phyloP scores from a whole-genome alignment of 2,113 vertebrate genomes.

The Tretioscincus oriximinensis region DNA sequence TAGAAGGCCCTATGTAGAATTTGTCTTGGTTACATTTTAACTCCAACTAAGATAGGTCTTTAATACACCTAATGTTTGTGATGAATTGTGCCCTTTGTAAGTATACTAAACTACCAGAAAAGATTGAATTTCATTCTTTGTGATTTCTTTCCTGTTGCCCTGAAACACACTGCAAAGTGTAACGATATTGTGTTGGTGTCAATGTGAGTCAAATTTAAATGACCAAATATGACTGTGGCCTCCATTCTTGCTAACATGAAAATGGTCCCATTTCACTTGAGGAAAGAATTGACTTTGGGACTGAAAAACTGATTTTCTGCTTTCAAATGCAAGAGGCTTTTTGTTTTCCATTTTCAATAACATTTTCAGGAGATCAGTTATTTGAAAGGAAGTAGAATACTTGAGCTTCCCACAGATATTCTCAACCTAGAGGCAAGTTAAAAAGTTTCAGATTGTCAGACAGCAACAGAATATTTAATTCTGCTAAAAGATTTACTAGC shows the following conservation, averaged over 20 bases:
- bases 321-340: neutral
- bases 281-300: neutral
- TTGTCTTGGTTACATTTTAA: neutral
- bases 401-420: conserved; percentile 16
- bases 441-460: conserved; percentile 6
- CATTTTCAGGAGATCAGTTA: conserved; percentile 37
- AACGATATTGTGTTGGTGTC: neutral
- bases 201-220: neutral
- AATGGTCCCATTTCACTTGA: neutral
- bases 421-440: conserved; percentile 23
- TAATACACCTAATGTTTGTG: neutral
- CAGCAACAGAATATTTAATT: conserved; percentile 18
- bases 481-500: conserved; percentile 18
- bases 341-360: conserved; percentile 37
- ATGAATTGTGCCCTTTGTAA: too few relatives aligned
- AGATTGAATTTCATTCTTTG: neutral
- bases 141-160: neutral
- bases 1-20: neutral
- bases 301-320: neutral
- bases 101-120: neutral
- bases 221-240: neutral
- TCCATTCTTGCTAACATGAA: neutral
- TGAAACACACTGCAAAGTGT: neutral
- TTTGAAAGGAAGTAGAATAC: conserved; percentile 33
- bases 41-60: neutral